Percentiles rank a stretch among this genome's conserved stretches.
phyloP scores from a whole-genome alignment of 1,140 invertebrate species.

The Bombyx mandarina region DNA sequence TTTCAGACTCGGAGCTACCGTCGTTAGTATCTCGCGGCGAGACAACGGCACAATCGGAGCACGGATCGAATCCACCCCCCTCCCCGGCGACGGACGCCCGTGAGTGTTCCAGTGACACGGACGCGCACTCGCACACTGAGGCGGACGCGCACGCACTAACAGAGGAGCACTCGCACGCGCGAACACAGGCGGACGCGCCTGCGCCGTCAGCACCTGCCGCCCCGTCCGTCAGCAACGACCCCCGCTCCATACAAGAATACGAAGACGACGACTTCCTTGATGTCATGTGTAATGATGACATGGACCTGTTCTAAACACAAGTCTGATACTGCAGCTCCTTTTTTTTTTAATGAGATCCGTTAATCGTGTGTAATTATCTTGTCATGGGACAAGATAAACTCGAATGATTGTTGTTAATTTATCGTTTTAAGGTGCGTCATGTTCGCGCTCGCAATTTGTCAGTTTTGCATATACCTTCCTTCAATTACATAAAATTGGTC shows the following conservation, averaged over 20 bases:
- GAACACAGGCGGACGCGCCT: background rate
- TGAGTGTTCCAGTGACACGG: conserved; percentile 78
- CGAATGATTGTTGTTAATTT: conserved; percentile 1
- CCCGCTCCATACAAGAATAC: conserved; percentile 41
- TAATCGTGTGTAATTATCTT: too few relatives aligned
- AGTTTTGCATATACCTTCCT: too few relatives aligned
- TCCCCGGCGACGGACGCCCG: conserved; percentile 82
- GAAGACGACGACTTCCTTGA: conserved; percentile 81
- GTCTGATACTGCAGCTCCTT: too few relatives aligned
- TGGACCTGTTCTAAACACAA: conserved; percentile 76
- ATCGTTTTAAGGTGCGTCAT: background rate
- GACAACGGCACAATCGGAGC: conserved; percentile 42
- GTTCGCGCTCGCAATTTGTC: too few relatives aligned
- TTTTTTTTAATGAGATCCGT: too few relatives aligned
- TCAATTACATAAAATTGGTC: too few relatives aligned
- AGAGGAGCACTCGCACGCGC: background rate
- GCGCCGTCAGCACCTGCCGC: background rate
- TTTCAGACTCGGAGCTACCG: conserved; percentile 55
- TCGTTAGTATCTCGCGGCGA: conserved; percentile 54
- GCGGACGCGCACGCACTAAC: conserved; percentile 9
- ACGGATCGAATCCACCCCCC: conserved; percentile 81
- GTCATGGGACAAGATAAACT: too few relatives aligned
- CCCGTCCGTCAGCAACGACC: conserved; percentile 4
- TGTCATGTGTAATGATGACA: conserved; percentile 77
- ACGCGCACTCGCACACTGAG: conserved; percentile 44